Base-by-base conservation (phyloP, 2,797 vertebrate species). In the Triplophysa bombifrons region DNA sequence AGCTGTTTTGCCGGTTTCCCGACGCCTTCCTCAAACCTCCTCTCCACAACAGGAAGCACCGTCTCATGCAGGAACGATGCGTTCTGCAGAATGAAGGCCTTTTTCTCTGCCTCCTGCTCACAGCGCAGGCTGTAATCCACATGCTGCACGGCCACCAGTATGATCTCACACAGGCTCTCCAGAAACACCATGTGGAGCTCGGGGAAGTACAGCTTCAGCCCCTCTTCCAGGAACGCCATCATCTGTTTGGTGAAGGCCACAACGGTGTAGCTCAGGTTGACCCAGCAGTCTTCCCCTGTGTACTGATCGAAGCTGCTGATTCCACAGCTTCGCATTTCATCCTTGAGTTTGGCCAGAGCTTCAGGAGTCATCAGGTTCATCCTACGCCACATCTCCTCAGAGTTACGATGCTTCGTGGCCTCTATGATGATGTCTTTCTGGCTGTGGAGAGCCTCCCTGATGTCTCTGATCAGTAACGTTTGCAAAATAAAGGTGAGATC, bases 361-460 rank as follows among this genome's bases (percentile, higher is more conserved):
- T 99, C 97, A 0, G 98, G 98, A 3, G 98, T 99, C 98, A 99
- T 99, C 63, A 99, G 90, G 88, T 99, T 99, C 98, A 99, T 98
- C 87, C 87, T 94, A 44, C 98, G 92, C 97, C 98, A 99, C 97
- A 98, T 97, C 92, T 99, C 98, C 90, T 99, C 98, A 0, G 98
- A 99, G 93, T 99, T 99, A 11, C 98, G 95, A 86, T 99, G 98
- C 80, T 96, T 99, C 60, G 97, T 98, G 88, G 98, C 98, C 83
- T 99, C 98, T 0, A 98, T 97, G 89, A 99, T 97, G 85, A 99
- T 95, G 82, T 98, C 98, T 81, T 99, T 99, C 91, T 97, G 97
- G 90, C 96, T 96, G 80, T 93, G 96, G 65, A 99, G 90, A 13
- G 94, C 96, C 0, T 94, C 95, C 84, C 94, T 95, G 87, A 99